A percentile compares a stretch with the other conserved stretches of the same genome.
Conservation (phyloP, 2,797 vertebrate genomes). For the Pangasius krempfi region DNA sequence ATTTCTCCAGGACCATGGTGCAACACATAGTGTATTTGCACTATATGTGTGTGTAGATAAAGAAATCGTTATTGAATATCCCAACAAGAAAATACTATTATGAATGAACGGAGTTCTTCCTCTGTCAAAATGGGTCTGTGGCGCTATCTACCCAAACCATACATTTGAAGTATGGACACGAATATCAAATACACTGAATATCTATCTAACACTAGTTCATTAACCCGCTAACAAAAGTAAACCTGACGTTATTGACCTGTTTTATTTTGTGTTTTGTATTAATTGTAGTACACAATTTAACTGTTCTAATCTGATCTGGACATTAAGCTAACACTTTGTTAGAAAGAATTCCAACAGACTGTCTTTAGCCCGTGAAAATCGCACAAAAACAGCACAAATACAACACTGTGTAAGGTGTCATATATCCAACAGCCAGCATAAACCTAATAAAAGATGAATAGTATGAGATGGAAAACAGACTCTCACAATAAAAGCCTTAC, state of each 20-base stretch:
- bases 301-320: not conserved
- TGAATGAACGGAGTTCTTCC: not conserved
- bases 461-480: not conserved
- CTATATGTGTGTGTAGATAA: not conserved
- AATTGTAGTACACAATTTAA: not conserved
- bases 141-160: not conserved
- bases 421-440: not conserved
- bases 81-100: not conserved
- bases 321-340: not conserved
- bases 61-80: not conserved
- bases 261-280: not conserved
- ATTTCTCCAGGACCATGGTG: not conserved
- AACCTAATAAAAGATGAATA: not conserved
- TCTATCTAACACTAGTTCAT: too few relatives aligned
- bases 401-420: not conserved
- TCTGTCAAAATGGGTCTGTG: not conserved
- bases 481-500: not conserved
- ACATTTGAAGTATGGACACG: not conserved
- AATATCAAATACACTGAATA: not conserved
- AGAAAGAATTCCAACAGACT: not conserved
- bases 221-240: too few relatives aligned
- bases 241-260: not conserved
- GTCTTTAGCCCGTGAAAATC: not conserved
- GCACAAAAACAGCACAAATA: not conserved
- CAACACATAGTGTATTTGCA: not conserved